Conservation (phyloP, 2,888 invertebrate species). For the Cryptocephalus primarius region DNA sequence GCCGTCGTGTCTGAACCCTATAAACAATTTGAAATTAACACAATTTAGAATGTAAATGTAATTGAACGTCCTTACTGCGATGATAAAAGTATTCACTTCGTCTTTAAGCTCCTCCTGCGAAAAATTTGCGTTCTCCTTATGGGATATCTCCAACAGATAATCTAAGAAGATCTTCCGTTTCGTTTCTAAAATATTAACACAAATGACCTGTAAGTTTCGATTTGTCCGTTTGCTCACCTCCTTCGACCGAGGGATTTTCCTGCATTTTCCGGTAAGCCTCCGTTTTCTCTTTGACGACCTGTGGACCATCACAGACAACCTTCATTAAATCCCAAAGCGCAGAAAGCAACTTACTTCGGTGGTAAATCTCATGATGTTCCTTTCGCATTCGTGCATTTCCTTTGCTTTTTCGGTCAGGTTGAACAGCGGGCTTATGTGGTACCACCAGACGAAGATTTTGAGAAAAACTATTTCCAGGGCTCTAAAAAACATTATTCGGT, state of each 20-base stretch:
- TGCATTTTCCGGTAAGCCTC: constrained; percentile 1
- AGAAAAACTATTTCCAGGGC: constrained; percentile 16
- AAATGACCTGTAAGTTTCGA: too few relatives aligned
- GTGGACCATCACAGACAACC: constrained; percentile 3
- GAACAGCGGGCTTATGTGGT: constrained; percentile 16
- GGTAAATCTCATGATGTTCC: constrained; percentile 12
- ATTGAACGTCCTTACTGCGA: constrained; percentile 38
- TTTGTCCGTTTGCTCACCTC: constrained; percentile 30
- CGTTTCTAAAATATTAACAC: constrained; percentile 10
- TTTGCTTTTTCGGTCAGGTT: constrained; percentile 10
- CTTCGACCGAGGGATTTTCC: constrained; percentile 13
- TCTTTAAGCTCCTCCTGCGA: constrained; percentile 44
- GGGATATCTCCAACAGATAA: constrained; percentile 38
- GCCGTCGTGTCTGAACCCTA: constrained; percentile 27
- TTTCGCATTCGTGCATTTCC: constrained; percentile 5
- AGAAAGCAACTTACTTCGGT: neutral
- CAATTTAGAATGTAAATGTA: neutral
- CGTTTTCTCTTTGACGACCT: constrained; percentile 15
- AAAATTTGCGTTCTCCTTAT: constrained; percentile 37
- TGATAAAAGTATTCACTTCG: constrained; percentile 45
- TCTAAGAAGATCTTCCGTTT: constrained; percentile 40
- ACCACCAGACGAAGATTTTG: constrained; percentile 17
- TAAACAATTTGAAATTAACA: constrained; percentile 3
- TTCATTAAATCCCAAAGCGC: too few relatives aligned
- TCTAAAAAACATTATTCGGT: constrained; percentile 10